Evolutionary conservation across 2,888 invertebrate species (phyloP), one percentile per base, ranked within the genome.

Genomic region (Apomyelois bistriatella): DNA sequence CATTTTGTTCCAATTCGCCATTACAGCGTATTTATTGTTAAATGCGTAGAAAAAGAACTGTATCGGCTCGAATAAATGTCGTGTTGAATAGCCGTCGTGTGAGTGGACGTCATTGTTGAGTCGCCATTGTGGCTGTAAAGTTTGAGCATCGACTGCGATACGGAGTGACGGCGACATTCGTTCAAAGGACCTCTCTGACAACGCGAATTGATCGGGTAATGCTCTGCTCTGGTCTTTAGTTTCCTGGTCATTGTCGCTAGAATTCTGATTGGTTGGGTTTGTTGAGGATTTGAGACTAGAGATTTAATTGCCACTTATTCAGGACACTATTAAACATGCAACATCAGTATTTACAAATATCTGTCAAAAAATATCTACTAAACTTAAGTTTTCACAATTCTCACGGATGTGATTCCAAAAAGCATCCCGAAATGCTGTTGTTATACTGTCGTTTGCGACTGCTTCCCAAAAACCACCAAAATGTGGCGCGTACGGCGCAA

Each of bases 121-220:
- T 12, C 13, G 6, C 13, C 17, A 30, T 28, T 30, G 43, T 43
- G 13, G 7, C 30, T 12, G 12, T 69, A 82, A 88, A 88, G 83
- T 88, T 88, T 80, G 81, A 87, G 82, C 74, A 83, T 85, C 80
- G 85, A 76, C 82, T 70, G 71, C 66, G 85, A 85, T 86, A 86
- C 28, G 22, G 43, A 30, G 28, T 13, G 43, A 71, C 74, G 76
- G 48, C 60, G 61, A 70, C 76, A 76, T 6, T 40, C 40, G 40
- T 40, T 40, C 40, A 40, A 40, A 40, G 40, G 40, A 40, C 16
- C 40, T 16, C 16, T 16, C 40, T 12, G 40, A 40, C 38, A 38
- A 40, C 40, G 40, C 40, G 40, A 40, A 40, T 40, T 40, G 40
- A 40, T 40, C 40, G 16, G 40, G 15, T 40, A 40, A 40, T 40